These are phyloP conservation scores for Bubalus kerabau DNA, from an alignment of 2,113 vertebrate species.

Conservation along the genomic window DNA sequence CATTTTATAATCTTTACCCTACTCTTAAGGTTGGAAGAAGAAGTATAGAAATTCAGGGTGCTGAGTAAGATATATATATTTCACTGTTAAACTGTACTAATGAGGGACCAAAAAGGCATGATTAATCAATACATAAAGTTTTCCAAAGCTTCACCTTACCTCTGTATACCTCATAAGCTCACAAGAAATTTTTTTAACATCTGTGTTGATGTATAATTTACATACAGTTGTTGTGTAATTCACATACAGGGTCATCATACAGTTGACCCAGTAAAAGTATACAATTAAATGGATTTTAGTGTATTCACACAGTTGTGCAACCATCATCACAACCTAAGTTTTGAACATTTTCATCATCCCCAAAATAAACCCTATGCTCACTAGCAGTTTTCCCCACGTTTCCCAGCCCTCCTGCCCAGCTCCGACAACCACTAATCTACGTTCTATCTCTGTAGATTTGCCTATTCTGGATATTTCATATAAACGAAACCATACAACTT, in stretches of 20 bases:
- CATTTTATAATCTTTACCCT: slow-evolving; percentile 15
- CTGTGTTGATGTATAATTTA: background rate
- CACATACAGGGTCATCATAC: background rate
- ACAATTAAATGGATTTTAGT: background rate
- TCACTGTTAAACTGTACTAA: background rate
- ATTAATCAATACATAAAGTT: background rate
- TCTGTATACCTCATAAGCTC: background rate
- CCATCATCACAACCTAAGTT: background rate
- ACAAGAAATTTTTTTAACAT: background rate
- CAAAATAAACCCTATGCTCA: background rate
- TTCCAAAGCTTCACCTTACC: background rate
- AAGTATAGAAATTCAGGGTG: background rate
- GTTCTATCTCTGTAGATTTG: background rate
- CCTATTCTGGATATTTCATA: background rate
- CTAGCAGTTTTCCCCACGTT: background rate
- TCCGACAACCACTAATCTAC: background rate
- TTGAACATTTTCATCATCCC: background rate
- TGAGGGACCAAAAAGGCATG: background rate
- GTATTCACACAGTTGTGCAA: background rate
- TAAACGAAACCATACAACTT: background rate
- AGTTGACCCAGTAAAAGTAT: background rate
- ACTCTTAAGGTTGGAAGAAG: background rate
- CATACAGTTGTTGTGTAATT: background rate
- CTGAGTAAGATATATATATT: background rate
- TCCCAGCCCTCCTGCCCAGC: background rate